Evolutionary conservation across 2,113 vertebrate genomes (phyloP), one percentile per base, ranked within the genome.

Genomic region (Spilogale gracilis): DNA sequence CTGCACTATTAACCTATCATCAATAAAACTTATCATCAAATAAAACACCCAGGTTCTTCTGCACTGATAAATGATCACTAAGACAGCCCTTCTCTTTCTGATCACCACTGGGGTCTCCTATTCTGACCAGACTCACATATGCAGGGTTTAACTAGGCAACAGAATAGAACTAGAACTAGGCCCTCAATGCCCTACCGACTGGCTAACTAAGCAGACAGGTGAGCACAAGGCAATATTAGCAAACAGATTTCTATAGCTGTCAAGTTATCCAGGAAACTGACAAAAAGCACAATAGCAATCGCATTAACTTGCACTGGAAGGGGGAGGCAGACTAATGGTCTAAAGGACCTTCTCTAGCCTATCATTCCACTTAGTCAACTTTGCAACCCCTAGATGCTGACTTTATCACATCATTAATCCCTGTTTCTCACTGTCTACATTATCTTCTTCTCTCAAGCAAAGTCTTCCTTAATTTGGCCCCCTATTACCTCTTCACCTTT

Each of bases 401-500:
- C n/a, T 94, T 94, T 13, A 92, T 69, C 43, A 43, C 9, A 79
- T n/a, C 69, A 84, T 38, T 84, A 89, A 95, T 56, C 69, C 52
- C n/a, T 83, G 27, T 27, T 69, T 45, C 20, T 63, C 50, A 79
- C 27, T 58, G 38, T 12, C 69, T 83, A 76, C 17, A 52, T 88
- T 45, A 90, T 61, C 54, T 60, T 89, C 25, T 76, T 92, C 93
- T 94, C 45, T 76, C 82, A 91, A 91, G 27, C 23, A 91, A 92
- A 71, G 14, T 30, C 32, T 78, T 76, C 43, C 45, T 95, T 84
- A 95, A 61, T 84, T 83, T 83, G 54, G 74, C 27, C 54, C 27
- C 45, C 76, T 6, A 32, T 69, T 25, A 21, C 58, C 17, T 67
- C n/a, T 67, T 65, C 93, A 56, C 54, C 27, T 78, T 27, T 73